A percentile compares a stretch with the other conserved stretches of the same genome.
Conservation (phyloP, 2,797 vertebrate genomes). For the Bovichtus variegatus region DNA sequence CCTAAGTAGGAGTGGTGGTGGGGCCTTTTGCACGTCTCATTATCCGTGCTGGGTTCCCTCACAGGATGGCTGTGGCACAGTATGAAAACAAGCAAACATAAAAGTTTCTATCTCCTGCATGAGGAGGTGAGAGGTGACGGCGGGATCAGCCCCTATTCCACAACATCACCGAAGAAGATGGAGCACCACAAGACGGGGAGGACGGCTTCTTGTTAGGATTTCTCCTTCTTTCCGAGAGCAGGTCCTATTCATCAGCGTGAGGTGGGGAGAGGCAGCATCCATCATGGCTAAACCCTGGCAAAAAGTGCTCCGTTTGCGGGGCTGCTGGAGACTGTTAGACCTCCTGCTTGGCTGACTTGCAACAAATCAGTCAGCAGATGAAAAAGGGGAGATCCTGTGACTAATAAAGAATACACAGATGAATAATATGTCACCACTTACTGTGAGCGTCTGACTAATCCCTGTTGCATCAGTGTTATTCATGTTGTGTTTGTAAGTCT, state of each 20-base stretch:
- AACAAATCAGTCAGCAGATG: conserved; percentile 31
- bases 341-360: conserved; percentile 28
- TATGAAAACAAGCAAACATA: conserved; percentile 36
- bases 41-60: conserved; percentile 16
- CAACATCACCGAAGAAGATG: conserved; percentile 29
- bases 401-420: conserved; percentile 49
- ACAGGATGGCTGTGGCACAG: conserved; percentile 7
- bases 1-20: too few relatives aligned
- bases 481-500: conserved; percentile 31
- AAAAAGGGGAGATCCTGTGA: conserved; percentile 42
- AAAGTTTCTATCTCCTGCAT: conserved; percentile 21
- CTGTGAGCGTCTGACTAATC: conserved; percentile 35
- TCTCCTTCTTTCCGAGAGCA: conserved; percentile 48
- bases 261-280: conserved; percentile 34
- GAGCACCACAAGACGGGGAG: conserved; percentile 4
- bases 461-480: conserved; percentile 41
- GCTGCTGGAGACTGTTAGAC: conserved; percentile 33
- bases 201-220: background rate
- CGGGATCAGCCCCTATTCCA: conserved; percentile 6
- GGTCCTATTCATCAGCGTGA: conserved; percentile 51
- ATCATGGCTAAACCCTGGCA: conserved; percentile 54
- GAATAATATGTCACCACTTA: conserved; percentile 46
- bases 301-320: conserved; percentile 2
- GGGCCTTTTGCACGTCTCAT: conserved; percentile 1
- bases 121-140: conserved; percentile 22